phyloP scores from a whole-genome alignment of 2,113 vertebrate genomes.

The Reinhardtius hippoglossoides region DNA sequence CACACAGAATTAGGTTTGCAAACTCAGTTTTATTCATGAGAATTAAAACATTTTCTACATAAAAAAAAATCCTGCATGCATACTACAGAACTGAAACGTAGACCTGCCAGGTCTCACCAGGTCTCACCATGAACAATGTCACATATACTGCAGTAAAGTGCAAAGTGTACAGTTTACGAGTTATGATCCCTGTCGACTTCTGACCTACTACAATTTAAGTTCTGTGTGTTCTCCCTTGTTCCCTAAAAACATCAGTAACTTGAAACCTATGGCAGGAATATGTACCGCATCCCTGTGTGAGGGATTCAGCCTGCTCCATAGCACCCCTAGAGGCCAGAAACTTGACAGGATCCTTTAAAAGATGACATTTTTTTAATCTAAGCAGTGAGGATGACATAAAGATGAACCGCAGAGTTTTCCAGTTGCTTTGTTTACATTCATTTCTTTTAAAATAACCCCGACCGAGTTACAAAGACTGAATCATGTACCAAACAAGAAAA shows the following conservation, averaged over 20 bases:
- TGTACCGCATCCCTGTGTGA: neutral
- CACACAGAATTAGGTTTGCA: neutral
- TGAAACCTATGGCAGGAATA: neutral
- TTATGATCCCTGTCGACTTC: constrained; percentile 9
- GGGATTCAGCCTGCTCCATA: neutral
- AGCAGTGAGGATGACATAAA: constrained; percentile 4
- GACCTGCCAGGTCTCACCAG: neutral
- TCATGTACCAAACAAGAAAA: constrained; percentile 9
- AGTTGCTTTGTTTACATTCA: neutral
- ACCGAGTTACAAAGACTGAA: neutral
- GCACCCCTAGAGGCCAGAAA: neutral
- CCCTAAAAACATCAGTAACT: neutral
- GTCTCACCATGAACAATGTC: neutral
- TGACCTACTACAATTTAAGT: neutral
- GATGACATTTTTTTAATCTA: neutral
- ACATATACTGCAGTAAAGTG: constrained; percentile 31
- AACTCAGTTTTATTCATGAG: too few species aligned
- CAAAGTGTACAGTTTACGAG: neutral
- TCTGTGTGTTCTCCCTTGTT: neutral
- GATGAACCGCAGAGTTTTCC: constrained; percentile 9
- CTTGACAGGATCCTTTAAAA: neutral
- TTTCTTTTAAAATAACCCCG: neutral
- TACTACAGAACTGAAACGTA: neutral
- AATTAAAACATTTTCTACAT: neutral
- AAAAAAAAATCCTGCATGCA: constrained; percentile 11